A percentile compares a stretch with the other conserved stretches of the same genome.
Conservation (phyloP, 2,888 invertebrate species). For the Leptogaster cylindrica region DNA sequence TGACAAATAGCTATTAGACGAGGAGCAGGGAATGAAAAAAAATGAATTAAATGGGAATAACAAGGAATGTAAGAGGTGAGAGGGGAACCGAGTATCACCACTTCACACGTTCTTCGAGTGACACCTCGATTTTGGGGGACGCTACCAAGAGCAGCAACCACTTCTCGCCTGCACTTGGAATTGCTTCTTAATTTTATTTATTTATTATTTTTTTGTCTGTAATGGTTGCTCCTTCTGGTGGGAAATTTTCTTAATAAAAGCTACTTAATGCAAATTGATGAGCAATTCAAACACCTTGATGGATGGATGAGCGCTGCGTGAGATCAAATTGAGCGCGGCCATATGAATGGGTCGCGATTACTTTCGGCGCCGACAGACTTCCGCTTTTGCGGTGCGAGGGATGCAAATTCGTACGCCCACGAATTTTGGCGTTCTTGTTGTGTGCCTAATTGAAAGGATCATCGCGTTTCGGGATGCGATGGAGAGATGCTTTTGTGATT, state of each 20-base stretch:
- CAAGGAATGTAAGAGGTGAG: conserved; percentile 18
- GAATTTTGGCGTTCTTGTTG: not conserved
- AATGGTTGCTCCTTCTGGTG: no score
- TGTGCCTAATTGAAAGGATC: no score
- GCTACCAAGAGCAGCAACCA: conserved; percentile 9
- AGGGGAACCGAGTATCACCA: conserved; percentile 14
- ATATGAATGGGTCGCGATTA: conserved; percentile 5
- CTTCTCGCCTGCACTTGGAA: not conserved
- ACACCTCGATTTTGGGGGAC: conserved; percentile 36
- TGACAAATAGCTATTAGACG: conserved; percentile 38
- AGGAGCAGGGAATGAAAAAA: conserved; percentile 16
- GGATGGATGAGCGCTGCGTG: conserved; percentile 13
- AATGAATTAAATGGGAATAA: no score
- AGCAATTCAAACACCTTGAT: conserved; percentile 20
- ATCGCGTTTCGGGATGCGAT: no score
- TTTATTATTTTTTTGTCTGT: not conserved
- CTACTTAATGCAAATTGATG: conserved; percentile 39
- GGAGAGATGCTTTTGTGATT: no score
- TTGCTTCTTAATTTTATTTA: not conserved
- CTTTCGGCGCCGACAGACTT: conserved; percentile 25
- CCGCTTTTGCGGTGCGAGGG: conserved; percentile 10
- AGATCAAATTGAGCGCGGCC: not conserved
- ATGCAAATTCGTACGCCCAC: conserved; percentile 1
- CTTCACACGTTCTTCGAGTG: conserved; percentile 11
- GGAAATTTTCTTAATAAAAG: conserved; percentile 12